Base-by-base conservation (phyloP, 92 coral and sea anemone species). In the Epizoanthus stellaris region DNA sequence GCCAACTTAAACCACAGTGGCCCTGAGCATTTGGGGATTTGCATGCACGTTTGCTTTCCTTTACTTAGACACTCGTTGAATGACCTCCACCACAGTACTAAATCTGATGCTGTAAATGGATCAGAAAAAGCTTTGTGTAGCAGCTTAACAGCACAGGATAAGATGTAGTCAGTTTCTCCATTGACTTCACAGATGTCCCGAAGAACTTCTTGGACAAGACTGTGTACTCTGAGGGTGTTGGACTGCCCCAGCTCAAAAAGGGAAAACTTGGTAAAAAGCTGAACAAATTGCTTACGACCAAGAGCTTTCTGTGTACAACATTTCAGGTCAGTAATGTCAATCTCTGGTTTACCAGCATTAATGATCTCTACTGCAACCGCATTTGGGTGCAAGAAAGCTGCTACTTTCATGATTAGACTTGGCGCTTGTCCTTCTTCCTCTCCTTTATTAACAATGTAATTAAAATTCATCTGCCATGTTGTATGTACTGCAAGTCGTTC, bases 381-480 rank as follows among this genome's bases (percentile, higher is more conserved):
- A 47, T 67, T 63, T 67, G 76, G 76, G 4, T 15, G 21, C 36
- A 67, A 13, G 69, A 42, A 65, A 3, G 75, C 75, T 9, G 57
- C 60, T 34, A 80, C 15, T 17, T 63, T 53, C 59, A 67, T 80
- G 7, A 80, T 25, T 11, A 65, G 15, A n/a, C 59, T 0, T 7
- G 74, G n/a, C n/a, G 59, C 59, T 16, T 38, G 20, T 4, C 75
- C 85, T 39, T 42, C 76, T 17, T 57, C 49, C 43, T 67, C 9
- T 4, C 47, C 85, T 5, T 17, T 63, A 5, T 83, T 45, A 36
- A 13, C 30, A 5, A 76, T 52, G 60, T 84, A 75, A 15, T 72
- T 75, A 54, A 88, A 76, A 67, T 88, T 88, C 9, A 88, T 60
- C 25, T 34, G 88, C 91, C 91, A 88, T 0, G 88, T 88, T 21